phyloP scores from a whole-genome alignment of 2,888 invertebrate species.

The Drosophila suboccidentalis region DNA sequence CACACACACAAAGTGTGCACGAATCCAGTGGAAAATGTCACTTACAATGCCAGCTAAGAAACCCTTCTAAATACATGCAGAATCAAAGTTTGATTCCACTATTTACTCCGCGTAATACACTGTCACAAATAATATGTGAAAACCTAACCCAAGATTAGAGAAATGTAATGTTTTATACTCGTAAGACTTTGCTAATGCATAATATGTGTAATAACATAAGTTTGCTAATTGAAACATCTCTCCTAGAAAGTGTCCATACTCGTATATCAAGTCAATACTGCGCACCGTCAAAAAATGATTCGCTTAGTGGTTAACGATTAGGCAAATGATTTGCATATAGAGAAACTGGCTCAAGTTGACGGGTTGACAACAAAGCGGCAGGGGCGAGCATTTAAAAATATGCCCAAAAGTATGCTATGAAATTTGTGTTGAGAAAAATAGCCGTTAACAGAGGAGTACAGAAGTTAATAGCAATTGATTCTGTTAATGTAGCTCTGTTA shows the following conservation, averaged over 20 bases:
- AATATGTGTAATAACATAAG: neutral
- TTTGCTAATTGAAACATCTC: neutral
- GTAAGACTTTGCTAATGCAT: neutral
- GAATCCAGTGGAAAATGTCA: conserved; percentile 34
- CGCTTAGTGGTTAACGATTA: conserved; percentile 1
- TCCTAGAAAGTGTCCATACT: conserved; percentile 2
- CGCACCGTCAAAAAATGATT: conserved; percentile 1
- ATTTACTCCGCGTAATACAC: neutral
- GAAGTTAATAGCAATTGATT: too few relatives aligned
- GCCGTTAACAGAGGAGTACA: too few relatives aligned
- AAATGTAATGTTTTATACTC: neutral
- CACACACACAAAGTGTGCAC: conserved; percentile 20
- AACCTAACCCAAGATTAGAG: neutral
- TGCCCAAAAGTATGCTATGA: neutral
- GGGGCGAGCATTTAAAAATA: neutral
- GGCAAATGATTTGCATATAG: neutral
- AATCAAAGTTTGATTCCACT: neutral
- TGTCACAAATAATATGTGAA: neutral
- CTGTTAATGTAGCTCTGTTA: too few relatives aligned
- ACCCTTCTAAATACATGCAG: neutral
- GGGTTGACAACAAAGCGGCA: neutral
- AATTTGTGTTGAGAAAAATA: too few relatives aligned
- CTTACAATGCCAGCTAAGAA: neutral
- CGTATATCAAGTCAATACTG: conserved; percentile 2
- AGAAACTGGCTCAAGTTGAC: neutral